Conservation (phyloP, 1,140 invertebrate genomes). For the Sycophila sp. region DNA sequence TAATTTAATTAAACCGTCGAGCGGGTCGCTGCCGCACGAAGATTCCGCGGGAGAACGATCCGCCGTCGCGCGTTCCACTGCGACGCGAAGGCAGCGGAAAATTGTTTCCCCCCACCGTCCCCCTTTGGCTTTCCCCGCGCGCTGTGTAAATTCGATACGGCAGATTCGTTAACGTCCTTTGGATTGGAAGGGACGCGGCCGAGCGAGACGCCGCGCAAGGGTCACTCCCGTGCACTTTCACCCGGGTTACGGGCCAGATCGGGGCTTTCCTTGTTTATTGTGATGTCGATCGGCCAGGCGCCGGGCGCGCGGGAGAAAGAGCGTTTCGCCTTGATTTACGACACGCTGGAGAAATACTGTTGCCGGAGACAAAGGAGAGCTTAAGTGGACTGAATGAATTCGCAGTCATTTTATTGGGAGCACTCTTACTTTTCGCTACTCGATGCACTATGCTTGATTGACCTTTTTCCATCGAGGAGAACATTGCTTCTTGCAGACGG, state of each 20-base stretch:
- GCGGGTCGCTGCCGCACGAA: slow-evolving; percentile 12
- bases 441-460: too few species aligned
- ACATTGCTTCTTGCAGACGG: too few species aligned
- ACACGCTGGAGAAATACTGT: background rate
- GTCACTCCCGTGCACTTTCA: too few species aligned
- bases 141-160: background rate
- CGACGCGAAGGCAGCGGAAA: too few species aligned
- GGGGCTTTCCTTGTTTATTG: too few species aligned
- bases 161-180: background rate
- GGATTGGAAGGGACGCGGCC: slow-evolving; percentile 20
- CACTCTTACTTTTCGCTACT: background rate
- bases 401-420: background rate
- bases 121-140: too few species aligned
- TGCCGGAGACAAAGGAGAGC: background rate
- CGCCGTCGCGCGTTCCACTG: too few species aligned
- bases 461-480: background rate
- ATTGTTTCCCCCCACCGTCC: background rate
- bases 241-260: too few species aligned
- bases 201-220: too few species aligned
- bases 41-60: too few species aligned
- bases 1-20: slow-evolving; percentile 37
- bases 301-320: background rate
- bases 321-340: background rate
- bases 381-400: background rate
- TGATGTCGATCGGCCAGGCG: slow-evolving; percentile 28